Evolutionary conservation across 2,113 vertebrate species (phyloP), one percentile per base, ranked within the genome.

Genomic region (Pseudolaguvia tuberculata): DNA sequence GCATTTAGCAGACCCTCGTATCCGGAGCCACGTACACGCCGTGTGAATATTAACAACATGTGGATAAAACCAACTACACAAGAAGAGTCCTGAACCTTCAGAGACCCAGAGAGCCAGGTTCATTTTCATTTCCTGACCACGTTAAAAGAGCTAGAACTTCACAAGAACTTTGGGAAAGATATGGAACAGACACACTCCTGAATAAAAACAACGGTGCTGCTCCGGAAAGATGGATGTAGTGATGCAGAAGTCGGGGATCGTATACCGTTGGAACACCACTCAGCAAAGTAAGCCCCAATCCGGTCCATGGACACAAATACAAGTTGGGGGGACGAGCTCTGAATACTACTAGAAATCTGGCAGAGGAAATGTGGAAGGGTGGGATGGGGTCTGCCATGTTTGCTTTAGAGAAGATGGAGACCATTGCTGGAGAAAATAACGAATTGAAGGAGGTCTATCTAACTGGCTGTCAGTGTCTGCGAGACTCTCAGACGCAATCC

Each of bases 371-470:
- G 70, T 15, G 66, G 65, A 45, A 27, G 2, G 20, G 70, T 11
- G 70, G 79, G 77, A 83, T 80, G 76, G 81, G 65, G 70, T 63
- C 73, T 83, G 81, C 70, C 79, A 80, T 65, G 73, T 76, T 39
- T 74, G 18, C 7, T 80, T 83, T 76, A 61, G 10, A 55, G 18
- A 48, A 39, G 39, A n/a, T 56, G 61, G 50, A 42, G 61, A 11
- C 9, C 21, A 65, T 25, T 5, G 39, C 51, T 21, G 2, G 1
- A 68, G 63, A 57, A 75, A 55, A 39, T 35, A 35, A 42, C 1
- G 4, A 42, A 42, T 42, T 42, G n/a, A n/a, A n/a, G n/a, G n/a
- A n/a, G n/a, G n/a, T n/a, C n/a, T n/a, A n/a, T n/a, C n/a, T n/a
- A n/a, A n/a, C n/a, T n/a, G n/a, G n/a, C n/a, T n/a, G n/a, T 42